phyloP scores from a whole-genome alignment of 2,113 vertebrate species.

The Aplodontia rufa region DNA sequence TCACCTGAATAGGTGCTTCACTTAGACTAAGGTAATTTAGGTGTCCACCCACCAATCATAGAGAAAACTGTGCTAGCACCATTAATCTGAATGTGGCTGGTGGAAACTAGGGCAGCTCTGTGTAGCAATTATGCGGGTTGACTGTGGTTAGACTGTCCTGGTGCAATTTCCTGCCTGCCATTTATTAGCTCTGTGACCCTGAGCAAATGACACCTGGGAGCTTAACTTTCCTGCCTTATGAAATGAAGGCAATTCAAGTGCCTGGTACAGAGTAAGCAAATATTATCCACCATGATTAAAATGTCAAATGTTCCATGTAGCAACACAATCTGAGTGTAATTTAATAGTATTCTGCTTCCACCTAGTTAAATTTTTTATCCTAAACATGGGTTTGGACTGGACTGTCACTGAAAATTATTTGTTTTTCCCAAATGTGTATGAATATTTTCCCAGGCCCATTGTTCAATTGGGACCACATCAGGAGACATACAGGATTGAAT shows the following conservation, averaged over 20 bases:
- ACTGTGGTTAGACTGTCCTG: not conserved
- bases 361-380: not conserved
- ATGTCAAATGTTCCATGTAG: conserved; percentile 22
- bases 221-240: not conserved
- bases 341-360: conserved; percentile 6
- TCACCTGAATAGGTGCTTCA: conserved; percentile 7
- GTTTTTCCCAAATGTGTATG: not conserved
- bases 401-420: conserved; percentile 18
- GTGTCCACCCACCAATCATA: not conserved
- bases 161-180: conserved; percentile 6
- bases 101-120: not conserved
- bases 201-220: not conserved
- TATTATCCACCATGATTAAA: conserved; percentile 20
- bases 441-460: no score
- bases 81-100: not conserved
- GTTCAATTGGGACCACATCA: not conserved
- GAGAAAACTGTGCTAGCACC: not conserved
- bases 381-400: not conserved
- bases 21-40: not conserved
- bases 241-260: conserved; percentile 59
- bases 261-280: conserved; percentile 21
- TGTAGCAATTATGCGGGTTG: not conserved
- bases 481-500: not conserved
- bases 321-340: not conserved
- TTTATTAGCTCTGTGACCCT: conserved; percentile 48